phyloP scores from a whole-genome alignment of 2,888 invertebrate genomes.

The Nomada hirtipes region DNA sequence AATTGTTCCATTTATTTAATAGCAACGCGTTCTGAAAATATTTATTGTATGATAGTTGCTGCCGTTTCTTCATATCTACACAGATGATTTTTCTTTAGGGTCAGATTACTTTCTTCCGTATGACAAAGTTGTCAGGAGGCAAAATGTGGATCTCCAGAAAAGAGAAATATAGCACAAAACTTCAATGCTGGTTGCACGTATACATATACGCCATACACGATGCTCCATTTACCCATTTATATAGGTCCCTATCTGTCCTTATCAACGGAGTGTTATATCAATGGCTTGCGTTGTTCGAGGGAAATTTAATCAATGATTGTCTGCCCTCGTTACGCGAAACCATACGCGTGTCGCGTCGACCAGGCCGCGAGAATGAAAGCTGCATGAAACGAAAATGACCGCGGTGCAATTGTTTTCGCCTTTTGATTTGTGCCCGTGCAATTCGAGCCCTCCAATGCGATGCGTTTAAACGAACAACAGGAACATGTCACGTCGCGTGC shows the following conservation, averaged over 20 bases:
- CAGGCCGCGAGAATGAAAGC: conserved; percentile 3
- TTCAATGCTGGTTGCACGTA: background rate
- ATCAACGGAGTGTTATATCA: conserved; percentile 47
- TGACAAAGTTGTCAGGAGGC: too few species aligned
- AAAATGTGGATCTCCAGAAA: background rate
- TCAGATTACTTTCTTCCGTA: too few species aligned
- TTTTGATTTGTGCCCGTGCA: background rate
- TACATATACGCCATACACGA: background rate
- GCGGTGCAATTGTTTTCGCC: background rate
- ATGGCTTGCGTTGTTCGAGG: conserved; percentile 44
- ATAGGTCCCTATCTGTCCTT: conserved; percentile 44
- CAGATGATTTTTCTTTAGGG: too few species aligned
- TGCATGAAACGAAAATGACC: background rate
- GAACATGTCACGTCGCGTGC: conserved; percentile 23
- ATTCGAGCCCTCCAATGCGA: background rate
- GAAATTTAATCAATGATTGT: conserved; percentile 58
- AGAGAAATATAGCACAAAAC: background rate
- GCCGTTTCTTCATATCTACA: too few species aligned
- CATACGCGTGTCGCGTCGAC: background rate
- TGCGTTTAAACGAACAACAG: conserved; percentile 1
- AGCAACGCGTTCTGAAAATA: too few species aligned
- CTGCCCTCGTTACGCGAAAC: conserved; percentile 28
- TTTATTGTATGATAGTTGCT: too few species aligned
- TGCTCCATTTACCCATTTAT: conserved; percentile 34
- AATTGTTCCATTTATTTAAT: too few species aligned